Evolutionary conservation across 53 echinoderm and acorn worm genomes (phyloP).

Genomic region (Hippasteria phrygiana): DNA sequence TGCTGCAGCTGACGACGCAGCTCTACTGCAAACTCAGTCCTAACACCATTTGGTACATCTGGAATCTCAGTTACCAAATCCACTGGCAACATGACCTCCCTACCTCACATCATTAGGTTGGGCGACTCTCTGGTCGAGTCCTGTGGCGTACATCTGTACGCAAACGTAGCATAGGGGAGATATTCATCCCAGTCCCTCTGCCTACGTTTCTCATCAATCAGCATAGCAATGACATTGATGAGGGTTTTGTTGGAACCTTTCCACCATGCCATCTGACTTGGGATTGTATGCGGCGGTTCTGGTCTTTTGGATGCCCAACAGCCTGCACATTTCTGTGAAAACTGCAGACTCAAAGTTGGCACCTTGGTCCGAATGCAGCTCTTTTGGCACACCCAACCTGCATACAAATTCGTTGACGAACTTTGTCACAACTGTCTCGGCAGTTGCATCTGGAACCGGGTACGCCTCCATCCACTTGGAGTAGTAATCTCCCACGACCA

Average conservation of each 20-base stretch:
- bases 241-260: constrained; percentile 6
- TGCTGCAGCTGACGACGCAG: constrained; percentile 11
- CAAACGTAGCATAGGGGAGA: constrained; percentile 28
- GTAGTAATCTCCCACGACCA: too few relatives aligned
- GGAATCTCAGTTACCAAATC: constrained; percentile 32
- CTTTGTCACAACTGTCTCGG: too few relatives aligned
- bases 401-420: too few relatives aligned
- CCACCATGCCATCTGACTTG: constrained; percentile 35
- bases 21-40: constrained; percentile 10
- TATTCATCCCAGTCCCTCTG: constrained; percentile 38
- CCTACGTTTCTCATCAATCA: constrained; percentile 27
- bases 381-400: too few relatives aligned
- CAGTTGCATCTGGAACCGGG: too few relatives aligned
- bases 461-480: too few relatives aligned
- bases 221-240: constrained; percentile 17
- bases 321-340: too few relatives aligned
- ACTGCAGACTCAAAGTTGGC: too few relatives aligned
- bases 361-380: too few relatives aligned
- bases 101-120: constrained; percentile 25
- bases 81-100: constrained; percentile 16
- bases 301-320: too few relatives aligned
- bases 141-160: too few relatives aligned
- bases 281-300: too few relatives aligned
- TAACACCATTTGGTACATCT: constrained; percentile 1
- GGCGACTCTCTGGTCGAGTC: constrained; percentile 15